Evolutionary conservation across 2,797 vertebrate genomes (phyloP), one percentile per base, ranked within the genome.

Genomic region (Phrynocephalus guinanensis): DNA sequence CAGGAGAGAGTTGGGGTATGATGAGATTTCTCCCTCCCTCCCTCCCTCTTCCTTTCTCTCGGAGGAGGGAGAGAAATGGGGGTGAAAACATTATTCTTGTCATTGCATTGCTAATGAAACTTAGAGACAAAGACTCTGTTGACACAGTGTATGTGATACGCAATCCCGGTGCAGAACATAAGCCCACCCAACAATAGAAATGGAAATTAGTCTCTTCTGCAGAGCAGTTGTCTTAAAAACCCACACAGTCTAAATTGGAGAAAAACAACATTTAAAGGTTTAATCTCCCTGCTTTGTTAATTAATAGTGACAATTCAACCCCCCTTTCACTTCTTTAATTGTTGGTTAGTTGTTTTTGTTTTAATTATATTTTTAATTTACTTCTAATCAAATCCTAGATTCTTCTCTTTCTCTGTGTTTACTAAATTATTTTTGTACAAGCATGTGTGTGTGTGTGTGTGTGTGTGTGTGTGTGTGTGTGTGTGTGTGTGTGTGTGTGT

Each of bases 341-440:
- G 93, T 90, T 93, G 85, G 77, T 91, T 95, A 90, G 82, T 93
- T 88, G 87, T 86, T 95, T 96, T 96, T 95, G 91, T 85, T 94
- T 95, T 94, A 90, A 93, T 95, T 95, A 92, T 94, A 33, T 94
- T 96, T 96, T 96, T 94, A 95, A 95, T 95, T 93, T 3, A 0
- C 91, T 94, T 77, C 90, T 94, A 94, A 95, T 94, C 88, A 90
- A 95, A 93, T 93, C 85, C 89, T 93, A 90, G 87, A 86, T 92
- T 88, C 85, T 91, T 86, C 91, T 94, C 92, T 44, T 44, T 92
- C 89, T 1, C 0, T 93, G 87, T 70, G 33, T 87, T 50, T 92
- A 26, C 82, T 93, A 89, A 78, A 91, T 90, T 79, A 33, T 91
- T 90, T 88, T 63, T 56, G 52, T 10, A 66, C 60, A 52, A 88